Evolutionary conservation across 2,888 invertebrate species (phyloP).

Genomic region (Gryllus longicercus): DNA sequence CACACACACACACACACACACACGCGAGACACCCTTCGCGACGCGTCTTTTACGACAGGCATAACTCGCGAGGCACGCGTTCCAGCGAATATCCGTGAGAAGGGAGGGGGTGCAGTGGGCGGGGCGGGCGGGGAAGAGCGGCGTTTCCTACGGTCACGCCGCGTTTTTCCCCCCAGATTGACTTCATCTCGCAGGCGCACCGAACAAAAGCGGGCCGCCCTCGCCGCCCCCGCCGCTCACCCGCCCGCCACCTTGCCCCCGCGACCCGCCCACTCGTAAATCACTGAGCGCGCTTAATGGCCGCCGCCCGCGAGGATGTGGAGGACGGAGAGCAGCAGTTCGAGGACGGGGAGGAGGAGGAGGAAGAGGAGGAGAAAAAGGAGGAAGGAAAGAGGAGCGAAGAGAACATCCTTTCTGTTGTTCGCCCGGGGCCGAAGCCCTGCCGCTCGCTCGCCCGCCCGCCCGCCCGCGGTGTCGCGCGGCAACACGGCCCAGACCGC

Average conservation of each 20-base stretch:
- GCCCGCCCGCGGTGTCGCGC: too few species aligned
- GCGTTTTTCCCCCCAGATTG: not conserved
- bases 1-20: too few species aligned
- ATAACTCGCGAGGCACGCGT: too few species aligned
- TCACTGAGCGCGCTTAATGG: not conserved
- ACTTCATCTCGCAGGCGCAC: not conserved
- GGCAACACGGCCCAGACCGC: too few species aligned
- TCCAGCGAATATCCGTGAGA: too few species aligned
- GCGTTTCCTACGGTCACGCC: not conserved
- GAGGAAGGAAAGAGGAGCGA: not conserved
- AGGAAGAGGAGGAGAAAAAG: not conserved
- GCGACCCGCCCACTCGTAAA: slow-evolving; percentile 7
- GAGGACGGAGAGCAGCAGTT: not conserved
- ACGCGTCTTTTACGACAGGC: too few species aligned
- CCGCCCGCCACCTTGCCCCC: not conserved
- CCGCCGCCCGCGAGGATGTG: not conserved
- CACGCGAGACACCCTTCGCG: too few species aligned
- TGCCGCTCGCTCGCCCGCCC: too few species aligned
- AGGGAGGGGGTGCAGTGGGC: too few species aligned
- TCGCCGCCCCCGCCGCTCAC: not conserved
- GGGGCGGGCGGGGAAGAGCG: too few species aligned
- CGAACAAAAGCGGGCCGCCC: not conserved
- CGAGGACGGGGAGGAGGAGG: not conserved
- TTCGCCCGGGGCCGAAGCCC: not conserved
- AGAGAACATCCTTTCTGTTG: not conserved